Conservation (phyloP, 2,797 vertebrate genomes). For the Euphonia xanthogaster region DNA sequence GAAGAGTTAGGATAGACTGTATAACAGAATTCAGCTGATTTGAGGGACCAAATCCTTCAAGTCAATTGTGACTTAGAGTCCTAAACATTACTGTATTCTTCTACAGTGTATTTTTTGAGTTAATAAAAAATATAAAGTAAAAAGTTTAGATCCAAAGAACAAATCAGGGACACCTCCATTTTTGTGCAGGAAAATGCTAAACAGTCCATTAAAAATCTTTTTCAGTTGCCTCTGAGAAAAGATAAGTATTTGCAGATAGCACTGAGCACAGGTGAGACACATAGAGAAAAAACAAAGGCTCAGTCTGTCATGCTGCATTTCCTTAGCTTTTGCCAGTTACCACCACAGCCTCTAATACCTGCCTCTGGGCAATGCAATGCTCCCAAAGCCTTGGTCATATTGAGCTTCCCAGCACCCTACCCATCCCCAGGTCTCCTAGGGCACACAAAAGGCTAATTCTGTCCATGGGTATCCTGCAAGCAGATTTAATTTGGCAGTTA, state of each 20-base stretch:
- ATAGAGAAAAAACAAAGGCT: accelerated
- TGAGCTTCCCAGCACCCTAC: not conserved
- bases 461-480: not conserved
- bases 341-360: not conserved
- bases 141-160: not conserved
- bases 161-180: not conserved
- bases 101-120: not conserved
- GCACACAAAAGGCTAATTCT: not conserved
- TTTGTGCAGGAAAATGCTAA: not conserved
- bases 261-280: not conserved
- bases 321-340: not conserved
- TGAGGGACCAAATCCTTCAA: not conserved
- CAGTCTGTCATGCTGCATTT: not conserved
- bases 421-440: not conserved
- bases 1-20: not conserved
- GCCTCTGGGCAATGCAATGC: not conserved
- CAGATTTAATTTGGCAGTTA: not conserved
- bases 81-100: not conserved
- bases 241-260: not conserved
- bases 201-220: not conserved
- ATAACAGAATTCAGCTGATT: not conserved
- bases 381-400: not conserved
- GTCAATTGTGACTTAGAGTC: not conserved
- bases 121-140: not conserved
- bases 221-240: not conserved